Percentiles rank a stretch among this genome's conserved stretches.
Conservation (phyloP, 2,113 vertebrate genomes). For the Cettia cetti region DNA sequence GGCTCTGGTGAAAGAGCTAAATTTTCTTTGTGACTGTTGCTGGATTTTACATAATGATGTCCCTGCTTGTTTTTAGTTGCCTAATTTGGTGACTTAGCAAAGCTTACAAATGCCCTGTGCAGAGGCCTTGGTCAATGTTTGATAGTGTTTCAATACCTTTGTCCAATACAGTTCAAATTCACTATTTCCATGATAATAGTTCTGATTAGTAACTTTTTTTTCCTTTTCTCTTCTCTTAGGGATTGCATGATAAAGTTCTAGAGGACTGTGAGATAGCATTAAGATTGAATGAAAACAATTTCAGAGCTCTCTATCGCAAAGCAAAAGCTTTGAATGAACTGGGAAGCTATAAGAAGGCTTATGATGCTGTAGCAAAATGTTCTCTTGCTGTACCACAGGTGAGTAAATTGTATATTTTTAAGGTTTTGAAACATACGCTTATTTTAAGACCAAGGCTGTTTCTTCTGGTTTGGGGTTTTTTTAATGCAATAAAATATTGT, state of each 20-base stretch:
- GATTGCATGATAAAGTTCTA: constrained; percentile 84
- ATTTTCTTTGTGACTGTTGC: neutral
- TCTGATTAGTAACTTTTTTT: neutral
- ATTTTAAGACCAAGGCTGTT: neutral
- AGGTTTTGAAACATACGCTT: neutral
- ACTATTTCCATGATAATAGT: neutral
- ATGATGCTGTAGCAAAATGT: constrained; percentile 93
- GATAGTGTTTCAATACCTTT: neutral
- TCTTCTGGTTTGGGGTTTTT: neutral
- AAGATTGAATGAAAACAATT: constrained; percentile 85
- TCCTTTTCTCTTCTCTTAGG: constrained; percentile 58
- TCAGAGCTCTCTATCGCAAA: constrained; percentile 90
- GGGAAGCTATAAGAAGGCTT: constrained; percentile 88
- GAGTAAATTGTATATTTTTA: neutral
- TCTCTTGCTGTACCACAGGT: constrained; percentile 94
- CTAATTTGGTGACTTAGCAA: neutral
- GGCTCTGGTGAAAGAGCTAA: neutral
- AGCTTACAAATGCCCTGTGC: neutral
- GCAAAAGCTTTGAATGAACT: constrained; percentile 87
- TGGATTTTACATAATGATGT: neutral
- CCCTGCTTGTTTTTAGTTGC: neutral
- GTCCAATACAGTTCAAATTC: neutral
- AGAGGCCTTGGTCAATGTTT: neutral
- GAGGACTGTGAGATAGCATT: constrained; percentile 90
- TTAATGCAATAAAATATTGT: neutral